Evolutionary conservation across 2,888 invertebrate genomes (phyloP), one percentile per base, ranked within the genome.

Genomic region (Ceramica pisi): DNA sequence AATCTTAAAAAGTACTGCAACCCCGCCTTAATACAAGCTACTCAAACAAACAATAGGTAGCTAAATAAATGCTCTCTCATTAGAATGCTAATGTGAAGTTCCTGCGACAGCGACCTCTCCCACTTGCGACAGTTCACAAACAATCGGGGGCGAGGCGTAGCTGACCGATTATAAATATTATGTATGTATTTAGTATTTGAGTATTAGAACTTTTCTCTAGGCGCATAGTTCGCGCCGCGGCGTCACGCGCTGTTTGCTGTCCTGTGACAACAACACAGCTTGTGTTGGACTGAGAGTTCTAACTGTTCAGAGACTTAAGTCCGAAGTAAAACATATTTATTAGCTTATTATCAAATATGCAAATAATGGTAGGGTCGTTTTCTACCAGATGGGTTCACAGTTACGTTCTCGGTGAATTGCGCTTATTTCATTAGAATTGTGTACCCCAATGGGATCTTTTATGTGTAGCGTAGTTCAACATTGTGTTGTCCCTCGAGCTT

Each of bases 161-260:
- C 51, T 51, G 48, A 63, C 67, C 48, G 51, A 62, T 41, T 65
- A 55, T 78, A 68, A 67, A 59, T 78, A 68, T 61, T 78, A 68
- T 61, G 57, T 72, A 78, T 62, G 41, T 41, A 41, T 41, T 2
- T 48, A 64, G 46, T 21, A 61, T 26, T 63, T 31, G 59, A 51
- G 35, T 56, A 8, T n/a, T 16, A 44, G 7, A 56, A 51, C 19
- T 78, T 56, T 61, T 64, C 44, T 72, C 21, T 48, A 23, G n/a
- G 12, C 23, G 1, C 12, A 59, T 46, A 53, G 63, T n/a, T 48
- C 7, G 61, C 4, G n/a, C 21, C 50, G 41, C 44, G 59, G 53
- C 48, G 16, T 46, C n/a, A 12, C 31, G 46, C 56, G 46, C 44
- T 66, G 66, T 41, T 38, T 51, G 66, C 63, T 38, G 61, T 61